phyloP scores from a whole-genome alignment of 2,888 invertebrate species.

The Athrips mouffetella region DNA sequence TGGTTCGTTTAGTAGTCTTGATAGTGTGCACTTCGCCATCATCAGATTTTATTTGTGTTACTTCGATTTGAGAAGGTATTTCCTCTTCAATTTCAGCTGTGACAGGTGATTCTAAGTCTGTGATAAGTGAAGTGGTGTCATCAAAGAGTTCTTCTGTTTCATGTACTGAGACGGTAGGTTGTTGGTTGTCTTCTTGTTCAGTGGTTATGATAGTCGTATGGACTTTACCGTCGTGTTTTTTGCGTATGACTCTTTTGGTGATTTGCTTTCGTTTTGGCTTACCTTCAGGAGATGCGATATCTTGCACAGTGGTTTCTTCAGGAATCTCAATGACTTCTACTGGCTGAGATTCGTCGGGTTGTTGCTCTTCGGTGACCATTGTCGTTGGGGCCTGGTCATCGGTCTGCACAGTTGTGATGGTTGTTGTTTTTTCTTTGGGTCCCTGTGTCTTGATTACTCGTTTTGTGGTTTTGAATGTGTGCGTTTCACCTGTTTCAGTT shows the following conservation, averaged over 20 bases:
- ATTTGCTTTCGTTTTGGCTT: constrained; percentile 26
- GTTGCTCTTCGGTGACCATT: constrained; percentile 28
- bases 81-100: constrained; percentile 25
- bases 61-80: constrained; percentile 21
- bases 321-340: constrained; percentile 38
- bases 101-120: constrained; percentile 21
- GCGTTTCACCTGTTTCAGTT: constrained; percentile 18
- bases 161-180: constrained; percentile 22
- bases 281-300: constrained; percentile 21
- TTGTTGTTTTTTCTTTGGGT: constrained; percentile 13
- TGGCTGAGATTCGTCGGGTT: constrained; percentile 10
- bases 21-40: constrained; percentile 36
- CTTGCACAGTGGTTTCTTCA: constrained; percentile 40
- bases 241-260: constrained; percentile 32
- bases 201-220: constrained; percentile 24
- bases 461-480: not conserved
- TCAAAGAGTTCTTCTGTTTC: constrained; percentile 37
- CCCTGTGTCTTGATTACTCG: constrained; percentile 32
- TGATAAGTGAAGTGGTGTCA: constrained; percentile 29
- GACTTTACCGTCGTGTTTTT: constrained; percentile 19
- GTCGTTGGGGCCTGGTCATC: constrained; percentile 29
- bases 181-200: constrained; percentile 25
- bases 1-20: constrained; percentile 33
- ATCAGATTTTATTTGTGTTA: constrained; percentile 25
- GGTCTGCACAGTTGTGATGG: constrained; percentile 26